These are phyloP conservation scores for Rapana venosa DNA, from an alignment of 2,888 invertebrate genomes.

Conservation along the genomic window DNA sequence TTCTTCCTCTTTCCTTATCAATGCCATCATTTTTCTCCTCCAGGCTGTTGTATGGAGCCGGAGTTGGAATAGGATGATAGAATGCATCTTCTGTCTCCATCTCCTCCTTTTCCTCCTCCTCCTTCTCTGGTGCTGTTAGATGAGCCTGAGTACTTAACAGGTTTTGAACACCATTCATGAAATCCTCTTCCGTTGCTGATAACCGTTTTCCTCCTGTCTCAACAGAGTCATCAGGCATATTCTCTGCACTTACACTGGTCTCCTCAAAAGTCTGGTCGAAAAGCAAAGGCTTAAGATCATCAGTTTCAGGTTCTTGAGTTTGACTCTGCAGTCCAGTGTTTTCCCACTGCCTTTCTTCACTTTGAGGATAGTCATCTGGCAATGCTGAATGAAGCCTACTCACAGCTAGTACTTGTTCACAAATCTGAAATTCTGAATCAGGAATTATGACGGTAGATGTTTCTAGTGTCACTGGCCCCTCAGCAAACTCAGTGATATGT, in stretches of 20 bases:
- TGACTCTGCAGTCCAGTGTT: neutral
- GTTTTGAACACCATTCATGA: neutral
- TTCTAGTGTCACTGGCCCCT: neutral
- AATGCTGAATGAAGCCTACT: neutral
- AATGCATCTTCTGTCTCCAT: neutral
- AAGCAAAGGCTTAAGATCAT: slow-evolving; percentile 33
- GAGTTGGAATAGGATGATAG: neutral
- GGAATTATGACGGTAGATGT: neutral
- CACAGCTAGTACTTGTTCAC: neutral
- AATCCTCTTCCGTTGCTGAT: neutral
- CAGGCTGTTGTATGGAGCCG: slow-evolving; percentile 9
- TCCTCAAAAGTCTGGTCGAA: slow-evolving; percentile 6
- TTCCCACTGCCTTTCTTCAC: neutral
- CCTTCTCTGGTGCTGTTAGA: neutral
- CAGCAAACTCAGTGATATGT: neutral
- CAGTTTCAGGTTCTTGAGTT: neutral
- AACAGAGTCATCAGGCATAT: neutral
- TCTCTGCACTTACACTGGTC: neutral
- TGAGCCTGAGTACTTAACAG: neutral
- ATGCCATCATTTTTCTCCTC: neutral
- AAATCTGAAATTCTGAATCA: neutral
- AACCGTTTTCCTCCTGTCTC: neutral
- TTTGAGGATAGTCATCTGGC: neutral
- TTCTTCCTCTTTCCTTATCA: neutral
- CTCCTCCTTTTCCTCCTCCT: neutral